Base-by-base conservation (phyloP, 2,797 vertebrate genomes). In the Phrynocephalus vlangalii region DNA sequence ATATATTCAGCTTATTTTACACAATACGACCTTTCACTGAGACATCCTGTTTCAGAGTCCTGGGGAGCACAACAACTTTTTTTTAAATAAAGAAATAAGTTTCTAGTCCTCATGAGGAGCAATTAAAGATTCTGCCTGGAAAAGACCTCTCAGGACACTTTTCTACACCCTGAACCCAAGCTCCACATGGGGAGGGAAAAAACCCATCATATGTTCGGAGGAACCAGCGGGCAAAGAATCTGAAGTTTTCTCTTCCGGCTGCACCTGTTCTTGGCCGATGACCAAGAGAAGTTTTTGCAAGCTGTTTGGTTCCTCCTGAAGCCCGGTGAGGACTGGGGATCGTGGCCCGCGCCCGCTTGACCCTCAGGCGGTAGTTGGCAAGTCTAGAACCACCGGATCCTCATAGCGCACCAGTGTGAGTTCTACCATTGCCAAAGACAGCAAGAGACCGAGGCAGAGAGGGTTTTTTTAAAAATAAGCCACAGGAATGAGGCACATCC, bases 341-440 rank as follows among this genome's bases (percentile, higher is more conserved):
- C 1, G 68, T 11, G 52, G 70, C 67, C 68, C 60, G 60, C 2
- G n/a, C 89, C 16, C 6, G 92, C 85, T 87, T 91, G 89, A 94
- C 96, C 97, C 98, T 95, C 90, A 91, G 95, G 98, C 97, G 96
- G 95, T 99, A 99, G 98, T 99, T 99, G 99, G 99, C 98, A 99
- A 99, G 98, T 99, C 99, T 99, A 99, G 99, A 99, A 99, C 99
- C 99, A 99, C 99, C 98, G 99, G 98, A 98, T 98, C 98, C 97
- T 96, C 96, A 97, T 98, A 98, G 96, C 97, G 98, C 98, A 99
- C 98, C 99, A 99, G 99, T 99, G 99, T 99, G 99, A 99, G 99
- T 99, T 99, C 99, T 99, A 99, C 98, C 98, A 99, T 99, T 99
- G 99, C 99, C 99, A 99, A 99, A 99, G 95, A 98, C 96, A 97